Percentiles rank a stretch among this genome's conserved stretches.
Evolutionary conservation across 2,113 vertebrate genomes (phyloP).

Genomic region (Sapayoa aenigma): DNA sequence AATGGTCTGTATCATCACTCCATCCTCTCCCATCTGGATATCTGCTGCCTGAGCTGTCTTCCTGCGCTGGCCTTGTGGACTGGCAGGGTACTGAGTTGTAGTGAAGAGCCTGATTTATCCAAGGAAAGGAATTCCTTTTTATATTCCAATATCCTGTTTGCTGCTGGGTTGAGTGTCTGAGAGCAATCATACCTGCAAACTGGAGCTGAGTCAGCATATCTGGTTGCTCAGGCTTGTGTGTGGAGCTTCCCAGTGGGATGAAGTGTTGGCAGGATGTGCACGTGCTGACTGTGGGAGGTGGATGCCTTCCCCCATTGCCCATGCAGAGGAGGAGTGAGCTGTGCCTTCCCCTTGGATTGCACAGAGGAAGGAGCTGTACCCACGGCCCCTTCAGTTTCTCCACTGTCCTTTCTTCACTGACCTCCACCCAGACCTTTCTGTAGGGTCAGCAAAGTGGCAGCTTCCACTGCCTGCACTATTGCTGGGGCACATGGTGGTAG

Average conservation of each 20-base stretch:
- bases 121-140: background rate
- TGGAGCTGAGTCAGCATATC: background rate
- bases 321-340: background rate
- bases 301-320: background rate
- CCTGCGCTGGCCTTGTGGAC: background rate
- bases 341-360: background rate
- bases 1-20: background rate
- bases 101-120: background rate
- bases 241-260: background rate
- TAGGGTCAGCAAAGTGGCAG: background rate
- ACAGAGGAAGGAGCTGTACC: background rate
- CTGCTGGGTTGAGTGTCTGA: background rate
- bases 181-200: background rate
- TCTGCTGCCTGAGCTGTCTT: background rate
- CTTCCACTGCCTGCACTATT: rapidly evolving
- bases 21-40: background rate
- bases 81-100: background rate
- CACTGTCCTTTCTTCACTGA: no score
- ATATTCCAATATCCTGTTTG: background rate
- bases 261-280: background rate
- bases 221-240: background rate
- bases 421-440: background rate
- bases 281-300: background rate
- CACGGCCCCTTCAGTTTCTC: background rate
- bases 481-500: background rate